phyloP scores from a whole-genome alignment of 2,113 vertebrate species.

The Sceloporus undulatus region DNA sequence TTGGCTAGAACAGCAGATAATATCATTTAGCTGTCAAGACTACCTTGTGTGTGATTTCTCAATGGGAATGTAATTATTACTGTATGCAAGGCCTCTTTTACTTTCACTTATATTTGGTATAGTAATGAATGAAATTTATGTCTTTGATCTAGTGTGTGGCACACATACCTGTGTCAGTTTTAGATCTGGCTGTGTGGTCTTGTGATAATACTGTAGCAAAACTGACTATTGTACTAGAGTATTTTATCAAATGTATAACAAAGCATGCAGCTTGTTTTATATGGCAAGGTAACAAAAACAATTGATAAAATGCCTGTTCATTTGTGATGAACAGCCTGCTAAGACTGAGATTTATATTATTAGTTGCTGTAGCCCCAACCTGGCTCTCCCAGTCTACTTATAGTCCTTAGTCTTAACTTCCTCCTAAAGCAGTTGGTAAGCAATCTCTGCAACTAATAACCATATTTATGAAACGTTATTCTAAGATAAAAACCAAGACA shows the following conservation, averaged over 20 bases:
- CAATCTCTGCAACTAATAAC: neutral
- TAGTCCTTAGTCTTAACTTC: neutral
- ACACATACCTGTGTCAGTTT: neutral
- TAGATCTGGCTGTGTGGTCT: neutral
- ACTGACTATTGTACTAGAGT: neutral
- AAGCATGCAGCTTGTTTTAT: neutral
- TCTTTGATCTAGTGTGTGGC: neutral
- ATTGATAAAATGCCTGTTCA: neutral
- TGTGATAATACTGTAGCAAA: neutral
- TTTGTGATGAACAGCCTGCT: neutral
- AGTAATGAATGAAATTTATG: neutral
- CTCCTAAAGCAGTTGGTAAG: neutral
- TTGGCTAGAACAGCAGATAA: neutral
- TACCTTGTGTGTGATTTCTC: neutral
- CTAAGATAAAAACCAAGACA: neutral
- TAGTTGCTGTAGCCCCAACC: too few species aligned
- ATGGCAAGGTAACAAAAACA: neutral
- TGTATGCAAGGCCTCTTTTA: neutral
- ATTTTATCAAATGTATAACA: neutral
- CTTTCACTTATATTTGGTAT: neutral
- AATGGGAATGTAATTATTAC: neutral
- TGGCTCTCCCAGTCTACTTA: neutral
- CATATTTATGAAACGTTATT: neutral
- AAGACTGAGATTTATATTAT: neutral
- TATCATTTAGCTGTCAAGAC: too few species aligned